Conservation (phyloP, 2,888 invertebrate species). For the Xestia xanthographa region DNA sequence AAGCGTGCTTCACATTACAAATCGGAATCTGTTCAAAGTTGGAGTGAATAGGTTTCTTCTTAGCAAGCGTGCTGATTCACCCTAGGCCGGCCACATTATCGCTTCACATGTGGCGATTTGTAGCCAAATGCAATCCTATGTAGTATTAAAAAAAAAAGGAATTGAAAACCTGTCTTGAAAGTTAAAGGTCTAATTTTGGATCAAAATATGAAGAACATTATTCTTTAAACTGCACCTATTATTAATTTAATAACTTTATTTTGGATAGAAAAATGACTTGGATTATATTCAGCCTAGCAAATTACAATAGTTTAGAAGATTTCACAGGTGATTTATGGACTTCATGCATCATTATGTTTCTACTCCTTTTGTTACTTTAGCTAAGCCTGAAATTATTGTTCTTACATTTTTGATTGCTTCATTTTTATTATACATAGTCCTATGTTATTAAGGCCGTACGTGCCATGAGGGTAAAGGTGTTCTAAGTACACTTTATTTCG, state of each 20-base stretch:
- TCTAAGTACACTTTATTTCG: neutral
- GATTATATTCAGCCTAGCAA: slow-evolving; percentile 26
- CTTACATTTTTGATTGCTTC: slow-evolving; percentile 20
- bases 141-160: neutral
- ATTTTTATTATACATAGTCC: slow-evolving; percentile 8
- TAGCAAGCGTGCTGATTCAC: neutral
- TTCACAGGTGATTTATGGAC: slow-evolving; percentile 28
- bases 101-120: neutral
- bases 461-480: slow-evolving; percentile 13
- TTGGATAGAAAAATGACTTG: slow-evolving; percentile 4
- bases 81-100: neutral
- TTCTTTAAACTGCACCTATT: slow-evolving; percentile 12
- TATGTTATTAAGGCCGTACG: slow-evolving; percentile 38
- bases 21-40: neutral
- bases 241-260: slow-evolving; percentile 47
- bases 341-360: neutral
- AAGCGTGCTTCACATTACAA: too few species aligned
- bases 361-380: slow-evolving; percentile 22
- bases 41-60: neutral
- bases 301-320: slow-evolving; percentile 22
- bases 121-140: neutral
- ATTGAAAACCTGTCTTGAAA: slow-evolving; percentile 2
- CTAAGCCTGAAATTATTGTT: slow-evolving; percentile 31
- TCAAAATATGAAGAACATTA: neutral
- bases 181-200: slow-evolving; percentile 1